Evolutionary conservation across 2,113 vertebrate species (phyloP).

Genomic region (Dendropsophus ebraccatus): DNA sequence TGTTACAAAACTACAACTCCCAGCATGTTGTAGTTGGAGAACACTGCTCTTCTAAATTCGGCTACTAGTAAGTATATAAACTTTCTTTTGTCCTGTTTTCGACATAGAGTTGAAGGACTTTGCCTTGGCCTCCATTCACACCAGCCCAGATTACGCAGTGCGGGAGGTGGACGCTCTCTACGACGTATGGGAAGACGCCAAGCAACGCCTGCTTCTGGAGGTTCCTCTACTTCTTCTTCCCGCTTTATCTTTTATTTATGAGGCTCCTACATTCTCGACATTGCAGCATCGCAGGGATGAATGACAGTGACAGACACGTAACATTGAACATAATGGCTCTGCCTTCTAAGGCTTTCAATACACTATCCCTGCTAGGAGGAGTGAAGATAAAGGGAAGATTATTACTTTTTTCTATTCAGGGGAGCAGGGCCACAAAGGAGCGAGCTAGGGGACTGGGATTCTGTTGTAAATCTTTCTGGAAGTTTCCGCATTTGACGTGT

Average conservation of each 20-base stretch:
- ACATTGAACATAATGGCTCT: conserved; percentile 19
- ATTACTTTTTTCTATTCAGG: not conserved
- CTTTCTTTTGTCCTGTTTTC: not conserved
- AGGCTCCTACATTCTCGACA: conserved; percentile 2
- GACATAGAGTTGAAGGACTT: conserved; percentile 73
- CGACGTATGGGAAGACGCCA: conserved; percentile 73
- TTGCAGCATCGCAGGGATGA: not conserved
- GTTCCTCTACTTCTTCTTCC: conserved; percentile 61
- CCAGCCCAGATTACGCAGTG: conserved; percentile 75
- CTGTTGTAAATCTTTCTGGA: not conserved
- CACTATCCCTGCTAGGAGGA: not conserved
- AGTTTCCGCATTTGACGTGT: not conserved
- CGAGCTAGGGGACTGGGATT: not conserved
- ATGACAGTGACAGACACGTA: conserved; percentile 13
- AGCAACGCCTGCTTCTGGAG: conserved; percentile 71
- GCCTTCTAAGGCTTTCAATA: not conserved
- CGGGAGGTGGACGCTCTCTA: conserved; percentile 78
- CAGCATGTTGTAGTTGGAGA: too few relatives aligned
- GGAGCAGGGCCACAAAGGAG: conserved; percentile 35
- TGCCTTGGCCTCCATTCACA: conserved; percentile 79
- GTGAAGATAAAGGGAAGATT: not conserved
- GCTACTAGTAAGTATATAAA: too few relatives aligned
- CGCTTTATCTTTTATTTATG: conserved; percentile 17
- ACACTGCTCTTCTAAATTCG: too few relatives aligned
- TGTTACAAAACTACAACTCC: too few relatives aligned